A percentile compares a stretch with the other conserved stretches of the same genome.
These are phyloP conservation scores for Pandemis corylana DNA, from an alignment of 2,888 invertebrate species.

Conservation along the genomic window DNA sequence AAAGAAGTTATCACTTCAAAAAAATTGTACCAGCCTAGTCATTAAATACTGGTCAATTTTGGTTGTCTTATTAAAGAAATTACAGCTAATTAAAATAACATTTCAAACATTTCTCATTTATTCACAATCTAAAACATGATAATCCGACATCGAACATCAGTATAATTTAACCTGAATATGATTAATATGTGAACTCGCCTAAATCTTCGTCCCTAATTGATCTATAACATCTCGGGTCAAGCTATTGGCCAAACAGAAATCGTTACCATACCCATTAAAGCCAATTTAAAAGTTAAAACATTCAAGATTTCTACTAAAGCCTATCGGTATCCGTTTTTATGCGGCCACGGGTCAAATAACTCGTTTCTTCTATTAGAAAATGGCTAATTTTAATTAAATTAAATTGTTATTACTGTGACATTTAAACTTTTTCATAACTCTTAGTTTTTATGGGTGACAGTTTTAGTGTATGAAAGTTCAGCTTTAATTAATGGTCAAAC, in stretches of 20 bases:
- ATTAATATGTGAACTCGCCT: slow-evolving; percentile 32
- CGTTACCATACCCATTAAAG: slow-evolving; percentile 25
- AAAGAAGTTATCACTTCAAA: too few relatives aligned
- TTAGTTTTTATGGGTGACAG: neutral
- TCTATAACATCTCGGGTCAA: slow-evolving; percentile 31
- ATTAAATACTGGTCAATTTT: too few relatives aligned
- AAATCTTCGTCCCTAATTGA: slow-evolving; percentile 28
- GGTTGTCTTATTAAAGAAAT: neutral
- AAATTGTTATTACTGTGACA: slow-evolving; percentile 34
- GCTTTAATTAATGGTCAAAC: neutral
- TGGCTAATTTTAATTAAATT: slow-evolving; percentile 32
- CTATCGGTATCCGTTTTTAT: slow-evolving; percentile 9
- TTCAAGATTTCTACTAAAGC: slow-evolving; percentile 18
- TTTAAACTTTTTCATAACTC: slow-evolving; percentile 29
- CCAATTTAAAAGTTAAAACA: slow-evolving; percentile 30
- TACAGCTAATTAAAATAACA: neutral
- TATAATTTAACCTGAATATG: slow-evolving; percentile 21
- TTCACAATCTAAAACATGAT: slow-evolving; percentile 1
- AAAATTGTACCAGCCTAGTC: too few relatives aligned
- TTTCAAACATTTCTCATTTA: neutral
- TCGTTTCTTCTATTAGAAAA: slow-evolving; percentile 26
- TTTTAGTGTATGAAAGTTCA: slow-evolving; percentile 10
- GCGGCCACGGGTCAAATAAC: slow-evolving; percentile 30
- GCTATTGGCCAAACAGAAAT: slow-evolving; percentile 9
- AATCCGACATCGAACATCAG: slow-evolving; percentile 11